These are phyloP conservation scores for Austrolebias charrua DNA, from an alignment of 2,797 vertebrate species.

Conservation along the genomic window DNA sequence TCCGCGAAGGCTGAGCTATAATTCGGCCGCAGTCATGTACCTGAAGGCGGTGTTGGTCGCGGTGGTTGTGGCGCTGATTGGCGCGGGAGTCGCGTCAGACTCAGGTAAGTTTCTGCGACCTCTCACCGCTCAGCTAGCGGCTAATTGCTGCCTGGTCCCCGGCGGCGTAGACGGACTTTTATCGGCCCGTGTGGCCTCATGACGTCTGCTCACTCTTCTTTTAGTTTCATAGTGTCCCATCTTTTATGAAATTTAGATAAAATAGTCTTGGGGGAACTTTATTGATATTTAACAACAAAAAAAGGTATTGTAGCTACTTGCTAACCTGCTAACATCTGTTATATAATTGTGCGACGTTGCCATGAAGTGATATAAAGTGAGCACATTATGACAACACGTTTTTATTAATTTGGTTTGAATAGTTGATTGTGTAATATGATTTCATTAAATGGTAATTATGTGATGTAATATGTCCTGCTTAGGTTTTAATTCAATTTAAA, in stretches of 20 bases:
- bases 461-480: not conserved
- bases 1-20: slow-evolving; percentile 5
- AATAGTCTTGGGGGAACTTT: slow-evolving; percentile 8
- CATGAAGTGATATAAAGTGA: not conserved
- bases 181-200: not conserved
- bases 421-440: slow-evolving; percentile 40
- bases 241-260: too few species aligned
- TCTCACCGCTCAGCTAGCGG: slow-evolving; percentile 52
- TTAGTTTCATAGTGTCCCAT: not conserved
- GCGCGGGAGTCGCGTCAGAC: slow-evolving; percentile 39
- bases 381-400: not conserved
- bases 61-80: slow-evolving; percentile 52
- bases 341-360: not conserved
- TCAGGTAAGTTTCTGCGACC: slow-evolving; percentile 66
- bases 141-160: slow-evolving; percentile 33
- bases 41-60: slow-evolving; percentile 59
- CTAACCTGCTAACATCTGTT: slow-evolving; percentile 15
- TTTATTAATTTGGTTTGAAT: slow-evolving; percentile 16
- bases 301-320: slow-evolving; percentile 29
- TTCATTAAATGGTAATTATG: not conserved
- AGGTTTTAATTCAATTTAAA: too few species aligned
- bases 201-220: too few species aligned
- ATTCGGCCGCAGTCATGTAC: slow-evolving; percentile 62
- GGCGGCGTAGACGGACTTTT: not conserved
- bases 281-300: slow-evolving; percentile 10